Conservation (phyloP, 2,888 invertebrate species). For the Macroteleia sp. region DNA sequence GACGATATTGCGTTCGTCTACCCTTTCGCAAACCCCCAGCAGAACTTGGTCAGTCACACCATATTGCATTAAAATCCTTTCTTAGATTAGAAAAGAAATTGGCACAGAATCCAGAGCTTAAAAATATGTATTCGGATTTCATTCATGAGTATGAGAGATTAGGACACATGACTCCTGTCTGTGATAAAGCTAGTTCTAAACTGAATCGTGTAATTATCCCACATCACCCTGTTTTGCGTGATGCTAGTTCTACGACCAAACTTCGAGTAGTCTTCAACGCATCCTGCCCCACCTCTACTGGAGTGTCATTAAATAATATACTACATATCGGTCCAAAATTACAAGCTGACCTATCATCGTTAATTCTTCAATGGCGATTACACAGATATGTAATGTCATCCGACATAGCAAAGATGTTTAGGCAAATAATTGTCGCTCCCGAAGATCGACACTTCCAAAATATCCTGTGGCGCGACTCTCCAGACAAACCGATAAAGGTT, state of each 20-base stretch:
- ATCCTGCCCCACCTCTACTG: conserved; percentile 1
- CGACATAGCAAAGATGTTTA: conserved; percentile 33
- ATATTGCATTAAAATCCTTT: conserved; percentile 2
- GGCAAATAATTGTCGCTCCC: conserved; percentile 6
- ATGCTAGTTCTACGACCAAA: background rate
- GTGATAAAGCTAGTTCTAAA: background rate
- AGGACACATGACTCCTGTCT: conserved; percentile 4
- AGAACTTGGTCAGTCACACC: background rate
- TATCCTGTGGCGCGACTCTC: conserved; percentile 19
- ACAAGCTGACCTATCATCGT: conserved; percentile 3
- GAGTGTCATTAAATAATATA: background rate
- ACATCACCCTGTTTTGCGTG: conserved; percentile 1
- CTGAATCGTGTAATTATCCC: background rate
- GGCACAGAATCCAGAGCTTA: background rate
- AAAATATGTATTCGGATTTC: conserved; percentile 4
- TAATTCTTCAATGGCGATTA: conserved; percentile 11
- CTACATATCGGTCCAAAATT: conserved; percentile 20
- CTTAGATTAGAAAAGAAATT: conserved; percentile 5
- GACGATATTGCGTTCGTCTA: conserved; percentile 3
- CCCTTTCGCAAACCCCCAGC: too few species aligned
- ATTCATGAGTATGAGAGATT: conserved; percentile 21
- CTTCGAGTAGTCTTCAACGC: conserved; percentile 4
- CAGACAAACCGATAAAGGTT: background rate
- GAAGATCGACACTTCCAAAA: background rate
- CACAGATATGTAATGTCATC: conserved; percentile 11